phyloP scores from a whole-genome alignment of 2,888 invertebrate species.

The Deilephila porcellus region DNA sequence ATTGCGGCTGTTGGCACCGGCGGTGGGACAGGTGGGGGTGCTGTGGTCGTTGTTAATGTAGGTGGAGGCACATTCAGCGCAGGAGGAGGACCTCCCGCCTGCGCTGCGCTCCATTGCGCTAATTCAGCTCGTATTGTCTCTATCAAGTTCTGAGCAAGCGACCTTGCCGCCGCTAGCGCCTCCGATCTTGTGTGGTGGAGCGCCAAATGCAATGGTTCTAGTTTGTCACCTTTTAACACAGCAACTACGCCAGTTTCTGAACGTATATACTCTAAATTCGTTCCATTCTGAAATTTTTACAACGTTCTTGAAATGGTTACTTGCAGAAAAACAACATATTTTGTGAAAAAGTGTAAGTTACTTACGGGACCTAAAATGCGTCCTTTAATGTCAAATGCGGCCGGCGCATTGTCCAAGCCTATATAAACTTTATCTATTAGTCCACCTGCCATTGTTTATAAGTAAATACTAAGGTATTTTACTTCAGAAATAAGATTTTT shows the following conservation, averaged over 20 bases:
- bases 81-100: constrained; percentile 75
- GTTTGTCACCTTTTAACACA: constrained; percentile 88
- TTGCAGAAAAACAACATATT: not conserved
- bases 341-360: constrained; percentile 36
- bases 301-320: not conserved
- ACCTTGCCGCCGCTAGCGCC: constrained; percentile 88
- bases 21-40: constrained; percentile 66
- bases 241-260: constrained; percentile 92
- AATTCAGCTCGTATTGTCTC: constrained; percentile 89
- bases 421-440: constrained; percentile 89
- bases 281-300: constrained; percentile 81
- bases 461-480: constrained; percentile 41
- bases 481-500: constrained; percentile 50
- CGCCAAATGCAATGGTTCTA: constrained; percentile 90
- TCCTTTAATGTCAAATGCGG: constrained; percentile 89
- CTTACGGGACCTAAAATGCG: constrained; percentile 88
- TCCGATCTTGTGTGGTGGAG: constrained; percentile 90
- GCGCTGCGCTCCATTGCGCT: constrained; percentile 78
- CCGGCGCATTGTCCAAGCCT: constrained; percentile 91
- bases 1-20: constrained; percentile 65
- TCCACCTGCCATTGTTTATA: constrained; percentile 74
- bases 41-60: constrained; percentile 65
- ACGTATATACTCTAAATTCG: constrained; percentile 90
- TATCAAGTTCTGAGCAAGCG: constrained; percentile 90
- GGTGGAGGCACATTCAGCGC: constrained; percentile 76